Evolutionary conservation across 2,113 vertebrate genomes (phyloP).

Genomic region (Oreocharis arfaki): DNA sequence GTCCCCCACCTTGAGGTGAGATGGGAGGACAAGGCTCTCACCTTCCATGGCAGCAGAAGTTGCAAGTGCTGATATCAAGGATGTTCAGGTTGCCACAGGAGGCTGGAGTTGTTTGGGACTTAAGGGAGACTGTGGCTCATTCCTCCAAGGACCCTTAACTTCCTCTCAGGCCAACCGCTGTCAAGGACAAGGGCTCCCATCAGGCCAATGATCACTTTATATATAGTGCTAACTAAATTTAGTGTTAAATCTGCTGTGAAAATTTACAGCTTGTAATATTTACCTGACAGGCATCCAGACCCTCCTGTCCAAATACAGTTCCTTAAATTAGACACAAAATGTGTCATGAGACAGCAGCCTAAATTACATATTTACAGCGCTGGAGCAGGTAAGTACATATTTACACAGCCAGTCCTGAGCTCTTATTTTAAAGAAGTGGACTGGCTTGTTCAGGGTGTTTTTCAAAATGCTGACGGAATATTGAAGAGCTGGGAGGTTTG

Average conservation of each 20-base stretch:
- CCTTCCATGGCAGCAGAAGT: background rate
- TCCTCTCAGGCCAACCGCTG: background rate
- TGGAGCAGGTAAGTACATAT: background rate
- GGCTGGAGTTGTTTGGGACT: background rate
- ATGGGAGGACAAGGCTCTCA: background rate
- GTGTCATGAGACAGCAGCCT: background rate
- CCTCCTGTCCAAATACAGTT: background rate
- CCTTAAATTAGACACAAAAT: conserved; percentile 40
- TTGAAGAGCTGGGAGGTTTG: background rate
- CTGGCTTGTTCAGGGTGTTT: background rate
- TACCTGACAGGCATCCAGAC: conserved; percentile 20
- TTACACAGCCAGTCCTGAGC: background rate
- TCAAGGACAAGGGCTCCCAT: background rate
- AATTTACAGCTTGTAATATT: conserved; percentile 8
- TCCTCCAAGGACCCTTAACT: background rate
- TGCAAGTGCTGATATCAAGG: background rate
- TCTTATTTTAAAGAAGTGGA: background rate
- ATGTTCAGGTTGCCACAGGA: background rate
- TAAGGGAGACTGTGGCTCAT: background rate
- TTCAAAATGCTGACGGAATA: background rate
- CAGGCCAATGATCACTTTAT: background rate
- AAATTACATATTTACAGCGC: background rate
- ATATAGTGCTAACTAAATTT: conserved; percentile 5
- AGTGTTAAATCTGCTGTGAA: conserved; percentile 15
- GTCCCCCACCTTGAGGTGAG: background rate